Evolutionary conservation across 2,888 invertebrate genomes (phyloP).

Genomic region (Drosophila aldrichi): DNA sequence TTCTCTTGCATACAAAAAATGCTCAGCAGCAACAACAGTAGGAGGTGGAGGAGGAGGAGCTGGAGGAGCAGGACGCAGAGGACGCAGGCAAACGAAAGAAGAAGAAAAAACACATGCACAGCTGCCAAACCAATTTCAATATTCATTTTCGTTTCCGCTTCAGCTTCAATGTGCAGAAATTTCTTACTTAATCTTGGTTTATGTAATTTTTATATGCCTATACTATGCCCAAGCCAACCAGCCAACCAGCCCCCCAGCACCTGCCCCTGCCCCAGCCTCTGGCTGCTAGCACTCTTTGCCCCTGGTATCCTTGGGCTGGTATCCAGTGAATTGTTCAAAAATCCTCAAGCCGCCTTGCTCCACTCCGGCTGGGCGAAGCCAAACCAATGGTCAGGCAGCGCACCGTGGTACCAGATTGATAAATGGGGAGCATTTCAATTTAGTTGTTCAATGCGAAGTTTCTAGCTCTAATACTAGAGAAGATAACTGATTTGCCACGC

Average conservation of each 20-base stretch:
- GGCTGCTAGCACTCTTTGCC: background rate
- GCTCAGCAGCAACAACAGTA: background rate
- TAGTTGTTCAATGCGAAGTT: too few relatives aligned
- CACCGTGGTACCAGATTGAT: slow-evolving; percentile 33
- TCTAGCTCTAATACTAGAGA: too few relatives aligned
- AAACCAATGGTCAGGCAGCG: slow-evolving; percentile 51
- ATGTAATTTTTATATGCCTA: slow-evolving; percentile 69
- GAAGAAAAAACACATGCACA: slow-evolving; percentile 35
- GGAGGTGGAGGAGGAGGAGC: background rate
- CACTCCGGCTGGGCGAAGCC: slow-evolving; percentile 38
- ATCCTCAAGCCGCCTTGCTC: slow-evolving; percentile 24
- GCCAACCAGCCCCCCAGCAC: background rate
- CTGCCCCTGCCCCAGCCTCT: background rate
- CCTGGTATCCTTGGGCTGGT: slow-evolving; percentile 6
- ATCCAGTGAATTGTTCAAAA: slow-evolving; percentile 54
- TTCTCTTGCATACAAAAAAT: background rate
- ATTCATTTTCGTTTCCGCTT: slow-evolving; percentile 70
- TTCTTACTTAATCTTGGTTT: slow-evolving; percentile 66
- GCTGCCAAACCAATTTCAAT: slow-evolving; percentile 80
- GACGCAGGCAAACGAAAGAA: background rate
- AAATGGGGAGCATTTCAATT: background rate
- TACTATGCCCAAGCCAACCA: slow-evolving; percentile 9
- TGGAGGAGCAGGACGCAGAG: too few relatives aligned
- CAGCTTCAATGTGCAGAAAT: slow-evolving; percentile 59
- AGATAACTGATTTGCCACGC: too few relatives aligned